These are phyloP conservation scores for Falco biarmicus DNA, from an alignment of 2,797 vertebrate genomes.

Conservation along the genomic window DNA sequence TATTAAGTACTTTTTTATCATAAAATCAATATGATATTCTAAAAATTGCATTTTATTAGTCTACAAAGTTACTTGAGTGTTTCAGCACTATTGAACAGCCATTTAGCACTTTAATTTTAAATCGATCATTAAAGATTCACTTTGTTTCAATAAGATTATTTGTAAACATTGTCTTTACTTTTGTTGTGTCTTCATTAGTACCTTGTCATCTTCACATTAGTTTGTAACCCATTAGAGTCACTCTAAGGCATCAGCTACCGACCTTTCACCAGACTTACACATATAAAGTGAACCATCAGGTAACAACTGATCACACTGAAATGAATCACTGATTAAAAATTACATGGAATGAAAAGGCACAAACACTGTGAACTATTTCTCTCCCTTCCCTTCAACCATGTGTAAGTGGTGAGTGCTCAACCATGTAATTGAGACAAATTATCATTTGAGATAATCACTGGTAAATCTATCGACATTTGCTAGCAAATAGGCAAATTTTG, in stretches of 20 bases:
- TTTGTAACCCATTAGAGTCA: background rate
- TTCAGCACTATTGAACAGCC: slow-evolving; percentile 55
- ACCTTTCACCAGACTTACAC: background rate
- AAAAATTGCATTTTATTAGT: slow-evolving; percentile 56
- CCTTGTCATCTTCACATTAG: slow-evolving; percentile 29
- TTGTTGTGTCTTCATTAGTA: slow-evolving; percentile 43
- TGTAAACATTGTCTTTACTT: slow-evolving; percentile 44
- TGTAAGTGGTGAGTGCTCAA: background rate
- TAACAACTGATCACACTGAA: background rate
- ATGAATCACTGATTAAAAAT: slow-evolving; percentile 29
- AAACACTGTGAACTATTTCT: background rate
- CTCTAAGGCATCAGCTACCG: background rate
- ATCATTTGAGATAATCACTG: background rate
- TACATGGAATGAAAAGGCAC: background rate
- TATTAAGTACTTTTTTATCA: slow-evolving; percentile 46
- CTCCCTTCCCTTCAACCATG: background rate
- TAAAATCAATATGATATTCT: slow-evolving; percentile 58
- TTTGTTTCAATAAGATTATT: slow-evolving; percentile 32
- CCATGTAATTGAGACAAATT: background rate
- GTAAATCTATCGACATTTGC: background rate
- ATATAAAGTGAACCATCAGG: background rate
- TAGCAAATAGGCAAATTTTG: background rate
- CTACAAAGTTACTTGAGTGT: slow-evolving; percentile 14
- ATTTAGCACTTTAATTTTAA: slow-evolving; percentile 53
- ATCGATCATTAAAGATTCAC: slow-evolving; percentile 44